phyloP scores from a whole-genome alignment of 53 echinoderm and acorn worm species.

The Paracentrotus lividus region DNA sequence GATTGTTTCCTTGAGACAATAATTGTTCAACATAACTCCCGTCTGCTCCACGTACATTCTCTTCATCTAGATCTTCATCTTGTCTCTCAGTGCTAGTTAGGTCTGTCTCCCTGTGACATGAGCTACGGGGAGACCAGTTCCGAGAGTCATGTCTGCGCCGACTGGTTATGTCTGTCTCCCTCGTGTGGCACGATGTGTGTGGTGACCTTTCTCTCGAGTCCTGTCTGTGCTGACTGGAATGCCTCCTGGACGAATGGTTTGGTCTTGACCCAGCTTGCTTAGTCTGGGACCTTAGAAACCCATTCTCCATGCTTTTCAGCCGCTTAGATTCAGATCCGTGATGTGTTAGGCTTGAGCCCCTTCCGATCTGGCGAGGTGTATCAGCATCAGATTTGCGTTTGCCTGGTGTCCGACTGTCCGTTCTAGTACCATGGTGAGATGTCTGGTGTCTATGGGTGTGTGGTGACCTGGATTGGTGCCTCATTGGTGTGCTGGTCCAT shows the following conservation, averaged over 20 bases:
- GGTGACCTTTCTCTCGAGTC: background rate
- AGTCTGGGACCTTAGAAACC: background rate
- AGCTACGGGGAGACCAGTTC: background rate
- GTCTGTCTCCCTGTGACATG: background rate
- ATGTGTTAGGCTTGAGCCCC: conserved; percentile 27
- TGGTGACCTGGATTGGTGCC: background rate
- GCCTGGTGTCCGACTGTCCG: background rate
- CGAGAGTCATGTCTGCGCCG: background rate
- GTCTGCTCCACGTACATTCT: conserved; percentile 24
- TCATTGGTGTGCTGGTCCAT: conserved; percentile 44
- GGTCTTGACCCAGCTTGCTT: background rate
- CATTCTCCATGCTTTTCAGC: background rate
- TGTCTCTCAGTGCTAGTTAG: background rate
- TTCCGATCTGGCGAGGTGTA: conserved; percentile 16
- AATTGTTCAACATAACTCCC: conserved; percentile 58
- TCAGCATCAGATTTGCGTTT: conserved; percentile 30
- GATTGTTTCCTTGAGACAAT: conserved; percentile 37
- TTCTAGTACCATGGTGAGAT: background rate
- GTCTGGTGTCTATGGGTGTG: background rate
- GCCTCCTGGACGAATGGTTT: background rate
- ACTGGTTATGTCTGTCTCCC: background rate
- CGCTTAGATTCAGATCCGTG: conserved; percentile 63
- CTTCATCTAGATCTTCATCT: background rate
- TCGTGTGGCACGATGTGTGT: background rate
- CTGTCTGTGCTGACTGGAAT: background rate